Evolutionary conservation across 2,113 vertebrate species (phyloP).

Genomic region (Trematocara zebra): DNA sequence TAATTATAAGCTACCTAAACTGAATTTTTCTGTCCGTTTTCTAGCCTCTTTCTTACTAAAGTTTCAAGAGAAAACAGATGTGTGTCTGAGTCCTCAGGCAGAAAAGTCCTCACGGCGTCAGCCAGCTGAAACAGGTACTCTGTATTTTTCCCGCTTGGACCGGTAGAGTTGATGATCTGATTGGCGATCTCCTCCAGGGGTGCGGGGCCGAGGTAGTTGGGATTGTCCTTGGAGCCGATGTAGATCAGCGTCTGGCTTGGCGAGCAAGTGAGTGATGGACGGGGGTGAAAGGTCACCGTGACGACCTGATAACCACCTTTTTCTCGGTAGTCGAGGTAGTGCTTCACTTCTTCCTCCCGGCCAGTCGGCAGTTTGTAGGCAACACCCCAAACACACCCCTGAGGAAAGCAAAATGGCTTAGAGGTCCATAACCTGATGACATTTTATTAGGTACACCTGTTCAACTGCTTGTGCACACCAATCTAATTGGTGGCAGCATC

Average conservation of each 20-base stretch:
- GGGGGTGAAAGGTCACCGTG: conserved; percentile 81
- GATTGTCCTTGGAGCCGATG: conserved; percentile 89
- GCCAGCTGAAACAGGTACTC: conserved; percentile 96
- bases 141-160: conserved; percentile 89
- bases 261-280: not conserved
- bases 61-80: conserved; percentile 92
- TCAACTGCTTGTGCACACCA: not conserved
- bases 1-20: not conserved
- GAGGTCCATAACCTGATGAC: not conserved
- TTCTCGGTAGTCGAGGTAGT: conserved; percentile 91
- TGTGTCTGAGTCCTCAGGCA: conserved; percentile 87
- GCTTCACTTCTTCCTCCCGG: conserved; percentile 88
- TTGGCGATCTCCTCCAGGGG: conserved; percentile 91
- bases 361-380: conserved; percentile 90
- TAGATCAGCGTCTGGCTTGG: conserved; percentile 82
- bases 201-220: conserved; percentile 94
- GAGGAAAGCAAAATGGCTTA: not conserved
- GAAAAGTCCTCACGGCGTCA: conserved; percentile 80
- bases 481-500: not conserved
- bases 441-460: not conserved
- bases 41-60: conserved; percentile 81
- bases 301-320: conserved; percentile 91
- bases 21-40: not conserved
- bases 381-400: conserved; percentile 95
- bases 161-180: conserved; percentile 84